phyloP scores from a whole-genome alignment of 2,113 vertebrate species.

The Nibea coibor region DNA sequence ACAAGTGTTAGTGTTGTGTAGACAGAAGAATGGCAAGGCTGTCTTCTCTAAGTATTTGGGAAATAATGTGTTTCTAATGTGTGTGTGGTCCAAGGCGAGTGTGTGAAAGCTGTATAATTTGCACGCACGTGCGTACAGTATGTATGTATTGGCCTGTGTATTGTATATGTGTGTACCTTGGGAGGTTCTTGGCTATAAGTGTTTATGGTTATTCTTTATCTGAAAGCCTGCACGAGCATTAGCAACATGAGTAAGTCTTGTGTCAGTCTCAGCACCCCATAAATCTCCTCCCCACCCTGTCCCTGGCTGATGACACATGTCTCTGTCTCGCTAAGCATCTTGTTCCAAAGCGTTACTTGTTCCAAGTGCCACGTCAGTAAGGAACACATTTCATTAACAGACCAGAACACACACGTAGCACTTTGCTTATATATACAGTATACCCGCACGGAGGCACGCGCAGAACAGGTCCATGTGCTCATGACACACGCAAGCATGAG shows the following conservation, averaged over 20 bases:
- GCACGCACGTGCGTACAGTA: background rate
- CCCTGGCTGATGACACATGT: slow-evolving; percentile 58
- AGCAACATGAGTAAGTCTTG: slow-evolving; percentile 37
- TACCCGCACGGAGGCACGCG: slow-evolving; percentile 6
- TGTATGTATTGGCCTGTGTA: slow-evolving; percentile 10
- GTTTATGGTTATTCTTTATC: slow-evolving; percentile 54
- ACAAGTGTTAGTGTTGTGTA: slow-evolving; percentile 31
- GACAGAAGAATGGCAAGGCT: slow-evolving; percentile 41
- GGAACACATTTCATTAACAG: slow-evolving; percentile 40
- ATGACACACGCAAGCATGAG: background rate
- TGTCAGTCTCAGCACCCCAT: slow-evolving; percentile 55
- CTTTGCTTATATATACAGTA: slow-evolving; percentile 15
- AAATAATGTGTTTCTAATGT: background rate
- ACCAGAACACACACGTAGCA: slow-evolving; percentile 41
- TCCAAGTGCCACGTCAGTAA: slow-evolving; percentile 52
- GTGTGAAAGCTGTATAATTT: slow-evolving; percentile 12
- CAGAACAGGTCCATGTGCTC: background rate
- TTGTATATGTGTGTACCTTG: slow-evolving; percentile 3
- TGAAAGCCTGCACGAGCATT: slow-evolving; percentile 28
- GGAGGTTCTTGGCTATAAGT: slow-evolving; percentile 35
- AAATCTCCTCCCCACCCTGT: slow-evolving; percentile 58
- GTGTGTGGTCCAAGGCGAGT: slow-evolving; percentile 31
- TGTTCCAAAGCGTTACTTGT: slow-evolving; percentile 35
- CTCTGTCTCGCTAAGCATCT: slow-evolving; percentile 50
- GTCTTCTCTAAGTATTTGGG: slow-evolving; percentile 4